A percentile compares a stretch with the other conserved stretches of the same genome.
Conservation (phyloP, 2,797 vertebrate species). For the Gallinago solitaria region DNA sequence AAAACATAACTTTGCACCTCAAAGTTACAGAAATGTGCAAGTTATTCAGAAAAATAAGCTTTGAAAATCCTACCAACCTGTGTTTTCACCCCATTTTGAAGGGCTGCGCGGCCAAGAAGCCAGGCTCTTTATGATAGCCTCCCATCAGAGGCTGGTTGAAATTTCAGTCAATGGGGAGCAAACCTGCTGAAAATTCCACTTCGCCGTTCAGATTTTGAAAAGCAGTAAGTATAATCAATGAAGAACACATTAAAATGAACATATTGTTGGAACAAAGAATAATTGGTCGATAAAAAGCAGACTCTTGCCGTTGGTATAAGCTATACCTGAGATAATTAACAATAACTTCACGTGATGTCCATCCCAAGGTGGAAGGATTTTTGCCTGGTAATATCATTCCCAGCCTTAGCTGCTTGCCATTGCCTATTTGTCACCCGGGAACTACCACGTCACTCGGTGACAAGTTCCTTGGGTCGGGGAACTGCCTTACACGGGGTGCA, state of each 20-base stretch:
- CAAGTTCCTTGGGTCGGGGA: neutral
- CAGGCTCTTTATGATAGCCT: neutral
- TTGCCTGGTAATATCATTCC: neutral
- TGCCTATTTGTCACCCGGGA: neutral
- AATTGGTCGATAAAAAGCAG: neutral
- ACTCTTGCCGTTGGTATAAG: no score
- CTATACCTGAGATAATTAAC: neutral
- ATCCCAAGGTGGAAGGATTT: neutral
- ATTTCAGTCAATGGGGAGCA: neutral
- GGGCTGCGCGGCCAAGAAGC: neutral
- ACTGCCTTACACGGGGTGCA: neutral
- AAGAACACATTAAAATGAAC: neutral
- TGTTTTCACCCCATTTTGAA: neutral
- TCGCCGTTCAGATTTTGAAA: neutral
- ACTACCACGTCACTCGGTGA: neutral
- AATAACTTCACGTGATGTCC: no score
- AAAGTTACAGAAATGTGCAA: accelerated
- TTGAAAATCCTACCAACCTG: neutral
- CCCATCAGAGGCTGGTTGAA: neutral
- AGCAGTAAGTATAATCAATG: neutral
- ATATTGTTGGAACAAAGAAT: neutral
- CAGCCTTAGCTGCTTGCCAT: neutral
- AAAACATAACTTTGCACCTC: neutral
- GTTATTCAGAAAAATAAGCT: neutral
- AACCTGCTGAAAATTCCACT: neutral